Evolutionary conservation across 2,888 invertebrate genomes (phyloP), one percentile per base, ranked within the genome.

Genomic region (Dynastes hyllus): DNA sequence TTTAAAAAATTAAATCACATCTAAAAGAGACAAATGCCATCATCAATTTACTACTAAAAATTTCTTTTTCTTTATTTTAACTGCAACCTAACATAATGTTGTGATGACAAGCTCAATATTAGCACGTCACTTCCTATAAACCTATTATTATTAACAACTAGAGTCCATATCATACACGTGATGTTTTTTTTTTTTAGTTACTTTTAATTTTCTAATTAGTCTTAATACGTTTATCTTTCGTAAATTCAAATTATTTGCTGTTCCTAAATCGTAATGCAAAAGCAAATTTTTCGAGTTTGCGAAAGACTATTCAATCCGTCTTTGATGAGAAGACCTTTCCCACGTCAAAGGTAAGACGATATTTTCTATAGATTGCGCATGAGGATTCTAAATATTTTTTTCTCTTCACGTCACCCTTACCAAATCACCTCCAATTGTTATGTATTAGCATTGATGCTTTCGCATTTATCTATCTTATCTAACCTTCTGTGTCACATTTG

Each of bases 101-200:
- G 61, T 45, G 73, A 75, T 75, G 45, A 61, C 5, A 45, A 37
- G 55, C 55, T 75, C 61, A 75, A 75, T 75, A 75, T 75, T 61
- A 75, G 73, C 73, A 75, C 73, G 73, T 61, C 27, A 75, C 73
- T 61, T 75, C 73, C 73, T 75, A 45, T 22, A 53, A 69, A 61
- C 73, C 61, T 55, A 70, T 70, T n/a, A 58, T 71, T 75, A 75
- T 61, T 75, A 75, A 75, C 73, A 50, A 75, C 45, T 75, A 61
- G 45, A 75, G 73, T 29, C 73, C 61, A 58, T 45, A 61, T 75
- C 73, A 61, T 45, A 61, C 45, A 75, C 73, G n/a, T 61, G 58
- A 22, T 45, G 40, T 61, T 75, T 29, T 75, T 37, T 75, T 37
- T 75, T 75, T 73, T 73, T 32, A 53, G 40, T 70, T 73, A n/a